Base-by-base conservation (phyloP, 2,888 invertebrate species). In the Rhodophaea formosa region DNA sequence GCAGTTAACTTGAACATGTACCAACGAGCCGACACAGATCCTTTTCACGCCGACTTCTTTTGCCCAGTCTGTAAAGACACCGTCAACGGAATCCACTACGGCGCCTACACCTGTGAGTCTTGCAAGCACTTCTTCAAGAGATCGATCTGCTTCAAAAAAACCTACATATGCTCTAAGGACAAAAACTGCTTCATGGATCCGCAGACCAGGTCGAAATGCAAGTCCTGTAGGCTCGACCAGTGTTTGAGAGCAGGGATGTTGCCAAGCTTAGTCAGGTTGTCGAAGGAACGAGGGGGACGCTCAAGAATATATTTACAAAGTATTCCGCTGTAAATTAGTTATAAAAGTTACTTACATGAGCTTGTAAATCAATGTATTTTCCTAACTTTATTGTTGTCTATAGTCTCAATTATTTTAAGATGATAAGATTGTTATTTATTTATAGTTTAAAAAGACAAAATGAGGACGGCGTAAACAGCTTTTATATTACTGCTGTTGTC, bases 91-190 rank as follows among this genome's bases (percentile, higher is more conserved):
- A 57, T 74, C 2, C 82, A 83, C 59, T 83, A 83, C 59, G 83
- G 83, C 0, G 58, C 74, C 7, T 53, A 55, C 44, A 75, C 78
- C 0, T 83, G 83, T 39, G 83, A 81, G 23, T 80, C 83, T 1
- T 83, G 83, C 70, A 82, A 79, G 52, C 69, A 71, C 0, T 83
- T 83, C 66, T 83, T 83, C 67, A 79, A 77, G 58, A 62, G 82
- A 43, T 58, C 72, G 12, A 62, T 79, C n/a, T 52, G 56, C 3
- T 59, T 57, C 1, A 53, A 66, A 0, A 71, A 68, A 0, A 61
- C 59, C 0, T 77, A 64, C 44, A 35, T 12, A 12, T 77, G 77
- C 47, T 2, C 7, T 8, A 39, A 7, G 0, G 29, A 16, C 3
- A 62, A 60, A 0, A 16, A 30, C 12, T 80, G 79, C 35, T 0